Percentiles rank a stretch among this genome's conserved stretches.
phyloP scores from a whole-genome alignment of 2,888 invertebrate genomes.

The Aleiodes leptofemur region DNA sequence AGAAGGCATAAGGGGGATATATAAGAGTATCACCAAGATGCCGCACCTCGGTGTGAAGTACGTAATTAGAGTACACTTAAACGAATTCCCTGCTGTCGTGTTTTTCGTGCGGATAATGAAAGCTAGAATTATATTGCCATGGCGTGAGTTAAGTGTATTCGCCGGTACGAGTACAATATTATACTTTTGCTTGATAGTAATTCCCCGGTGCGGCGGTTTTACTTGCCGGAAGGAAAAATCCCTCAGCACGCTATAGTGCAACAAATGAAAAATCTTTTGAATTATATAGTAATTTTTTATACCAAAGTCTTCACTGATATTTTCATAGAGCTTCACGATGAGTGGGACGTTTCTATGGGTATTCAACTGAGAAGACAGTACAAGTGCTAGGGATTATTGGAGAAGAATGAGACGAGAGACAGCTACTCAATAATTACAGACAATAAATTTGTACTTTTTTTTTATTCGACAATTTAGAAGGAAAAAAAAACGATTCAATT shows the following conservation, averaged over 20 bases:
- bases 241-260: slow-evolving; percentile 23
- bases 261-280: slow-evolving; percentile 26
- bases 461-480: background rate
- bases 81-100: slow-evolving; percentile 52
- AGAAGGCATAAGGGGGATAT: slow-evolving; percentile 23
- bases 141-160: slow-evolving; percentile 62
- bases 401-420: too few relatives aligned
- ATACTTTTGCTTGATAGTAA: slow-evolving; percentile 59
- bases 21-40: slow-evolving; percentile 33
- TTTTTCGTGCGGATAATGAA: slow-evolving; percentile 62
- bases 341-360: too few relatives aligned
- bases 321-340: background rate
- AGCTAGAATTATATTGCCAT: slow-evolving; percentile 61
- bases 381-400: too few relatives aligned
- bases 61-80: slow-evolving; percentile 62
- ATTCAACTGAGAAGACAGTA: too few relatives aligned
- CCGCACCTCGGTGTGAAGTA: slow-evolving; percentile 57
- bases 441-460: background rate
- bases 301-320: background rate
- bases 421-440: background rate
- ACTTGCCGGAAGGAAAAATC: slow-evolving; percentile 38
- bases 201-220: slow-evolving; percentile 47
- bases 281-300: slow-evolving; percentile 3
- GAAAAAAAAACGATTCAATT: background rate
- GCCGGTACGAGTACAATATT: slow-evolving; percentile 56